Conservation (phyloP, 1,140 invertebrate genomes). For the Ganaspis sp. region DNA sequence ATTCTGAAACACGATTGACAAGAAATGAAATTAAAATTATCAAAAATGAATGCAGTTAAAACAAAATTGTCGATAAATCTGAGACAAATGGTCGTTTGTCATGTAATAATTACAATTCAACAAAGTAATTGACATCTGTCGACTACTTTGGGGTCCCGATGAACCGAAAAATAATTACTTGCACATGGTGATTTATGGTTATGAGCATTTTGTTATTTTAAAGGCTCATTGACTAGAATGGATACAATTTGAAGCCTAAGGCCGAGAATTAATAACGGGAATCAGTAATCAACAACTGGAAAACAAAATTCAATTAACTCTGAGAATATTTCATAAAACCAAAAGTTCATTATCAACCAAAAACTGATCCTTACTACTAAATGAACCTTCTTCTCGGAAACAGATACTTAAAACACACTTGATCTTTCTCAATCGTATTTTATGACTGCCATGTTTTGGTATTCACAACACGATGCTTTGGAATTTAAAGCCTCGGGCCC, state of each 20-base stretch:
- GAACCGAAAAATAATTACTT: not conserved
- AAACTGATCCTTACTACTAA: not conserved
- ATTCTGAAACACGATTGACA: too few relatives aligned
- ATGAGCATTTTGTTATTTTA: not conserved
- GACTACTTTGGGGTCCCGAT: not conserved
- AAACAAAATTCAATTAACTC: not conserved
- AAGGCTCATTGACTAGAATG: not conserved
- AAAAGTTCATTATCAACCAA: not conserved
- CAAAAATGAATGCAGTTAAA: too few relatives aligned
- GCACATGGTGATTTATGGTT: not conserved
- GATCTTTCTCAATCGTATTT: constrained; percentile 22
- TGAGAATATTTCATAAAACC: not conserved
- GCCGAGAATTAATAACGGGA: not conserved
- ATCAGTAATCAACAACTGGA: constrained; percentile 3
- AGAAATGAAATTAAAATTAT: too few relatives aligned
- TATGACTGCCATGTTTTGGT: constrained; percentile 6
- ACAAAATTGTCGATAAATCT: not conserved
- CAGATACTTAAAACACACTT: not conserved
- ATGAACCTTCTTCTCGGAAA: constrained; percentile 20
- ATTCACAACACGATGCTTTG: not conserved
- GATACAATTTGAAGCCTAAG: not conserved
- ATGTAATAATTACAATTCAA: not conserved
- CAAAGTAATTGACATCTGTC: not conserved
- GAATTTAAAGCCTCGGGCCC: not conserved
- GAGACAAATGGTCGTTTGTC: not conserved